Evolutionary conservation across 2,797 vertebrate genomes (phyloP).

Genomic region (Meda fulgida): DNA sequence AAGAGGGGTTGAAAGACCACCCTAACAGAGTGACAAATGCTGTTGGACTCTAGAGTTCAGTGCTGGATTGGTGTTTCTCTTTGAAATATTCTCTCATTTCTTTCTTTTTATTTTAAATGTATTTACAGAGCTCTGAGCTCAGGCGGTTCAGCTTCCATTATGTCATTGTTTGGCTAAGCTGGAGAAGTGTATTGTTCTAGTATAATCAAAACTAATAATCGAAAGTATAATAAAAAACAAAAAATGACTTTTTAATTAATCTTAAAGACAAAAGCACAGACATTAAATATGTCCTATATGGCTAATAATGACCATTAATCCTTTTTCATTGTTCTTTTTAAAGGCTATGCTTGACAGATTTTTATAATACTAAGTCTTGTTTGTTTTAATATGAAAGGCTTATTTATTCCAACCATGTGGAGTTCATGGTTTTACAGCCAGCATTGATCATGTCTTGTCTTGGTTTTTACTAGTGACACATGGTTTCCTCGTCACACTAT

Average conservation of each 20-base stretch:
- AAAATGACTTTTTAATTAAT: constrained; percentile 24
- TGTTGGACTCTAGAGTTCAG: constrained; percentile 39
- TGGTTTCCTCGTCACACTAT: neutral
- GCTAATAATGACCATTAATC: constrained; percentile 13
- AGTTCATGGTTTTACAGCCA: constrained; percentile 2
- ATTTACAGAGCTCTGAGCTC: constrained; percentile 27
- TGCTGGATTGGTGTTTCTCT: constrained; percentile 28
- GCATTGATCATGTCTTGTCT: neutral
- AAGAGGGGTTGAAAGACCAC: constrained; percentile 54
- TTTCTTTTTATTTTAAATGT: constrained; percentile 46
- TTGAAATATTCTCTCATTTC: constrained; percentile 32
- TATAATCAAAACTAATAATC: constrained; percentile 16
- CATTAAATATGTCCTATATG: neutral
- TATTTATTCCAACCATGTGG: neutral
- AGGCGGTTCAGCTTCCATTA: constrained; percentile 52
- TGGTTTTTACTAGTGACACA: constrained; percentile 7
- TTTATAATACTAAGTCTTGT: constrained; percentile 5
- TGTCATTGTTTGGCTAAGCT: constrained; percentile 45
- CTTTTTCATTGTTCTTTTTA: neutral
- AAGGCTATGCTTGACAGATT: constrained; percentile 2
- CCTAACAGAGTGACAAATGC: constrained; percentile 42
- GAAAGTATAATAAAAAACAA: too few relatives aligned
- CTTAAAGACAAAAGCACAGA: constrained; percentile 32
- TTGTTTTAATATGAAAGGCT: constrained; percentile 1
- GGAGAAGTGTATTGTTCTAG: constrained; percentile 49